Base-by-base conservation (phyloP, 2,888 invertebrate species). In the Maniola hyperantus region DNA sequence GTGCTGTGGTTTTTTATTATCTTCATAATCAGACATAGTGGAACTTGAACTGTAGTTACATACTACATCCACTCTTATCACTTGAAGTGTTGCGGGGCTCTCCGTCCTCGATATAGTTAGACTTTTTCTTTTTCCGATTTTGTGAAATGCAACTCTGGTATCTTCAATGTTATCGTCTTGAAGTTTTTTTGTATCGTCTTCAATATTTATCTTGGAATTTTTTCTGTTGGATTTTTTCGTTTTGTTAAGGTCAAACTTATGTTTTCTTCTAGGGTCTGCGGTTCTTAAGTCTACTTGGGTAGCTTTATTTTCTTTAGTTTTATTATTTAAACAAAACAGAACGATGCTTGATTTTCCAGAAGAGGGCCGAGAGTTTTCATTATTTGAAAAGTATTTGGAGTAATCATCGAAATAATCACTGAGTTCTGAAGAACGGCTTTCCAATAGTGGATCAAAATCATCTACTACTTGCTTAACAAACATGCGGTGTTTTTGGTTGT, bases 61-160 rank as follows among this genome's bases (percentile, higher is more conserved):
- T 10, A 92, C 88, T 7, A 93, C 91, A 69, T 93, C 93, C 0
- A 93, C 92, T 76, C 93, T 81, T 26, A 93, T 92, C 1, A 93
- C 85, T 78, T 93, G 92, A 10, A 91, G 83, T 0, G 92, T 91
- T 69, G 92, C 91, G 7, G 92, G 92, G 70, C 90, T 92, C 70
- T 87, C 88, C 10, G 85, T 77, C 55, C 91, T 83, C 0, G 92
- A 91, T 71, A 92, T 89, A 0, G 91, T 92, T 0, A 93, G 78
- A 72, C 91, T 89, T 80, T 90, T 91, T 67, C 90, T 80, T 73
- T 86, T 88, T 0, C 87, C 89, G 61, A 78, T 74, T 63, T 84
- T 89, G 61, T 82, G 78, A 75, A 79, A 91, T 50, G 81, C 72
- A 57, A 91, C 81, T 79, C 87, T 87, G 7, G 88, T 80, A 61